These are phyloP conservation scores for Drosophila mercatorum DNA, from an alignment of 2,888 invertebrate species.

Conservation along the genomic window DNA sequence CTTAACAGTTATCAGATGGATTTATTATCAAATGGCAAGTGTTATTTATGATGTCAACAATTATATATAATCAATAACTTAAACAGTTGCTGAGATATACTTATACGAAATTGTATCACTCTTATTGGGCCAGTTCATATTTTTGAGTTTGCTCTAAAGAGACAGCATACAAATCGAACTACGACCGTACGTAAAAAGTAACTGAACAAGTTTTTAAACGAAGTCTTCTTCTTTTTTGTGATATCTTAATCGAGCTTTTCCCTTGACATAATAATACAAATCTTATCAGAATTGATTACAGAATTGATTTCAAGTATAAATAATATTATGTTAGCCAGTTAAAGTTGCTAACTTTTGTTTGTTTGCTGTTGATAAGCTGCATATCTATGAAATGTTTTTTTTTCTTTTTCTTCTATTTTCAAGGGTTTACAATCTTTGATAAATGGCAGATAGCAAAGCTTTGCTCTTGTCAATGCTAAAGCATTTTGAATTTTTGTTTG, in stretches of 20 bases:
- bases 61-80: neutral
- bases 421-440: conserved; percentile 1
- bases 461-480: neutral
- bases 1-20: neutral
- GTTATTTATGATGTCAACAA: too few species aligned
- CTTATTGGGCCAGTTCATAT: neutral
- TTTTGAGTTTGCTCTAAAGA: neutral
- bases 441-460: neutral
- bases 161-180: neutral
- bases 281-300: neutral
- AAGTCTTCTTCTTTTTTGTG: neutral
- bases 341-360: neutral
- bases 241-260: neutral
- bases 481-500: neutral
- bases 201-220: neutral
- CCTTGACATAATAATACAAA: neutral
- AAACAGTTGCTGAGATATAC: neutral
- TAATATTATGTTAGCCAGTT: neutral
- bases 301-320: neutral
- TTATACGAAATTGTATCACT: neutral
- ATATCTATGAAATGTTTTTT: neutral
- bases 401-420: too few species aligned
- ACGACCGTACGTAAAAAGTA: neutral
- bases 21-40: neutral
- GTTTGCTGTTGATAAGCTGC: neutral